Evolutionary conservation across 2,888 invertebrate genomes (phyloP), one percentile per base, ranked within the genome.

Genomic region (Ditula angustiorana): DNA sequence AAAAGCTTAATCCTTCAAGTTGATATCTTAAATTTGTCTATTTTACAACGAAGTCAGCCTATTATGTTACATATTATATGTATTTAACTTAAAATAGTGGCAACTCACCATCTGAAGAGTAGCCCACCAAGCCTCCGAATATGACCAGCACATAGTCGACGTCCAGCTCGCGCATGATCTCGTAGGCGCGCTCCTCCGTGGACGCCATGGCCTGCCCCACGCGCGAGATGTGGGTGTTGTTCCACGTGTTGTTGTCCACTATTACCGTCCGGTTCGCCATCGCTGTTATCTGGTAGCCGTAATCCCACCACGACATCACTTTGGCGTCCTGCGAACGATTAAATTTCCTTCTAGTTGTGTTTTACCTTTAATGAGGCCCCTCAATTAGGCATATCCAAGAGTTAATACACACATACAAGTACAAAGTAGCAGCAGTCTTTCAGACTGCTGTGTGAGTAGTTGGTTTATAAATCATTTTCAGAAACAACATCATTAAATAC

Each of bases 301-400:
- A 99, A 94, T 99, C 99, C 99, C 99, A 99, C 99, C 99, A 99
- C 0, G 99, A 99, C 99, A 99, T 99, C 64, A 99, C 96, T 85
- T 98, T 97, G 0, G 99, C 96, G 88, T 99, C 96, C 97, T 97
- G 77, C 1, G 33, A 23, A 23, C 1, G 10, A 24, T 10, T 23
- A 19, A 2, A 2, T 35, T 33, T 35, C 13, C 24, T 28, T n/a
- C n/a, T n/a, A n/a, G n/a, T n/a, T n/a, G n/a, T n/a, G n/a, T n/a
- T n/a, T n/a, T n/a, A n/a, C n/a, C n/a, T n/a, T n/a, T n/a, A n/a
- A n/a, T n/a, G n/a, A n/a, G n/a, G n/a, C n/a, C n/a, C n/a, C n/a
- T n/a, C n/a, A n/a, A n/a, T n/a, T n/a, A n/a, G n/a, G n/a, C 30
- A 30, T 30, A 10, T 30, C 10, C 10, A 30, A 30, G 11, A 7